Evolutionary conservation across 2,797 vertebrate species (phyloP), one percentile per base, ranked within the genome.

Genomic region (Enteromius viviparus): DNA sequence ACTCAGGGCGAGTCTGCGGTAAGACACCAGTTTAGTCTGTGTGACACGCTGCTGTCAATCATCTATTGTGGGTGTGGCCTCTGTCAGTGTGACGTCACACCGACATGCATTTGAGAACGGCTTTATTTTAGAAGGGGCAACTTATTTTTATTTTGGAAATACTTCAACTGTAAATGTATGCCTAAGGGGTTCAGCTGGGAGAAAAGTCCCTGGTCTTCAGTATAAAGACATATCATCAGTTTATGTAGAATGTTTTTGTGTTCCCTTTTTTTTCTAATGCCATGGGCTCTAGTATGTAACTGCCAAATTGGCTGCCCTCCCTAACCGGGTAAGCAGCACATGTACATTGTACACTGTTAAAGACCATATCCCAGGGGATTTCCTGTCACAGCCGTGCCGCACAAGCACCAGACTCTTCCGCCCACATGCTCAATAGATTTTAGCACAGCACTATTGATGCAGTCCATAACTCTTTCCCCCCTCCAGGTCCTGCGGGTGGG

Each of bases 401-500:
- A 47, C 47, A 40, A 37, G 69, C 69, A 76, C 26, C 70, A 15
- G 72, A 79, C 69, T 75, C 70, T 66, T 55, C 58, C 81, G 6
- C 82, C 77, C 82, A 84, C 75, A 12, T 65, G 60, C 55, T 83
- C n/a, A n/a, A 77, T 70, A 78, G 60, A 86, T 71, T 72, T 71
- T 81, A 65, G 66, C 78, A 77, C 21, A 76, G n/a, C 66, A 81
- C 84, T 80, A 81, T 87, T 85, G 69, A 86, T 85, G 86, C 88
- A 76, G 84, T 47, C 37, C 85, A 49, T 51, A 78, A 77, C 49
- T 40, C 76, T 21, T 78, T 9, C 17, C 64, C 66, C 70, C 70
- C 60, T 76, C 66, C 32, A 49, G 78, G 82, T 87, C 77, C 62
- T 60, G 76, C 45, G 85, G 72, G 80, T 40, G 45, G 58, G 21